These are phyloP conservation scores for Hyalella azteca DNA, from an alignment of 2,888 invertebrate species.

Conservation along the genomic window DNA sequence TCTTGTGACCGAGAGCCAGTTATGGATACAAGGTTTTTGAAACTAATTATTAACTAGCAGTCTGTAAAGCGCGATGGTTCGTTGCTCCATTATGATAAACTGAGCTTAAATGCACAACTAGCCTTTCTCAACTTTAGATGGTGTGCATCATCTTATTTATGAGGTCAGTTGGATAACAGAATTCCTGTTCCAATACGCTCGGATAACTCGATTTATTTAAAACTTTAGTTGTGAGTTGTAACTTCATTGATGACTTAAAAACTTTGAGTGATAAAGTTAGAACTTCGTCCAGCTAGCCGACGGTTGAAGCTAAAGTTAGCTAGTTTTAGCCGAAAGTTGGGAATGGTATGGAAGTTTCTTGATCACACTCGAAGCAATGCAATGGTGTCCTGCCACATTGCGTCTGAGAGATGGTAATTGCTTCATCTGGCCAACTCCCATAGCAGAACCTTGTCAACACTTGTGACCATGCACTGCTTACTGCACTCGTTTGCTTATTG, in stretches of 20 bases:
- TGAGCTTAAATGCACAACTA: no score
- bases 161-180: no score
- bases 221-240: conserved; percentile 21
- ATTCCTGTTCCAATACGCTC: not conserved
- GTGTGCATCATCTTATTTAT: no score
- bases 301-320: conserved; percentile 6
- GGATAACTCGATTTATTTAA: conserved; percentile 10
- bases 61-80: no score
- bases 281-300: conserved; percentile 17
- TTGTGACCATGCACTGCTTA: not conserved
- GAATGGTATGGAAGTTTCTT: not conserved
- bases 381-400: not conserved
- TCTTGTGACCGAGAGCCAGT: no score
- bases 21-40: no score
- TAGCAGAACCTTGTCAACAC: not conserved
- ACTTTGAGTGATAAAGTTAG: conserved; percentile 25
- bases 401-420: not conserved
- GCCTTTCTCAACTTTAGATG: no score
- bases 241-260: conserved; percentile 30
- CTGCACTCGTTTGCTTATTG: not conserved
- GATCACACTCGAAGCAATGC: not conserved
- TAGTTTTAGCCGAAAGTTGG: conserved; percentile 11
- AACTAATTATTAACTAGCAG: no score
- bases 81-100: no score
- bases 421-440: not conserved